Evolutionary conservation across 2,888 invertebrate species (phyloP), one percentile per base, ranked within the genome.

Genomic region (Gymnosoma rotundatum): DNA sequence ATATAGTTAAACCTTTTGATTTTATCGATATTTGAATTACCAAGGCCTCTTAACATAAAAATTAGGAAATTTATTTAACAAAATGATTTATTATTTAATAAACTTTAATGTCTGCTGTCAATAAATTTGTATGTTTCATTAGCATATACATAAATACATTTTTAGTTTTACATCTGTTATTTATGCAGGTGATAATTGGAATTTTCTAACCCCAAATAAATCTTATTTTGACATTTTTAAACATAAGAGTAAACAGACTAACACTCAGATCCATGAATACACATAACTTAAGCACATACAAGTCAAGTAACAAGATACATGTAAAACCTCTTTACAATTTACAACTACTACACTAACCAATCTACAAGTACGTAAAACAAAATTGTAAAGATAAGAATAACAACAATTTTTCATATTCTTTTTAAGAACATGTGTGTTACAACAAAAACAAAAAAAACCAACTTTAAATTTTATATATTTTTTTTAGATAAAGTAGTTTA

Each of bases 161-260:
- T 58, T 32, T n/a, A 58, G 38, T 38, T 72, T 69, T 61, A 21
- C 54, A 48, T 70, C 10, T 84, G 80, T 78, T 84, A 84, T 84
- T 78, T 84, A 81, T 84, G 78, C 84, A 84, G 81, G 84, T 84
- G 84, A 81, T 84, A 84, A 84, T 84, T 84, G 84, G 74, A 81
- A 81, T 60, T 78, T 81, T 70, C 78, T 81, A 84, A 84, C 84
- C 84, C 54, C 64, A 81, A 81, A 84, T 84, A 84, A 84, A 84
- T 84, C 81, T 84, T 78, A 74, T 74, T 84, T 81, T 81, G 84
- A 84, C 81, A 84, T 74, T 70, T 81, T 56, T 36, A 50, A 45
- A 74, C 60, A 70, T n/a, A 36, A 32, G 66, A 4, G 16, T 54
- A 36, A 1, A 32, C 64, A 60, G 38, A 25, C 50, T 21, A 38